Base-by-base conservation (phyloP, 2,888 invertebrate genomes). In the Romanomermis culicivorax region DNA sequence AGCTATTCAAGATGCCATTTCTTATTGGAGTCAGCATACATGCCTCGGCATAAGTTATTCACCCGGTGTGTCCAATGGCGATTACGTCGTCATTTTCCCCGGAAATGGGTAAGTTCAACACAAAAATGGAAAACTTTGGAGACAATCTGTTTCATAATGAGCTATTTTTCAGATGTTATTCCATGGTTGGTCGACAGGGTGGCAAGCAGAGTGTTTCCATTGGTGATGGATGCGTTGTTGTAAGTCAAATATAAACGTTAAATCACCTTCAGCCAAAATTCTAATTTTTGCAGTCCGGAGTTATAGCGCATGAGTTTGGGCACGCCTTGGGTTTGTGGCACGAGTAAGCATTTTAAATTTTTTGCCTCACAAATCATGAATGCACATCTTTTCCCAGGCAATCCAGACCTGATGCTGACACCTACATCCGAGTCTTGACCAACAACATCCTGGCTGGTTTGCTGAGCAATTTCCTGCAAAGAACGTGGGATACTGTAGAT, bases 181-280 rank as follows among this genome's bases (percentile, higher is more conserved):
- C 67, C 20, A 66, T 65, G 65, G 68, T 67, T 30, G 67, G 67
- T 2, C 53, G 62, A 7, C 61, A 61, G 52, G 67, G 67, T 14
- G 67, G 67, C 4, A 56, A 64, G n/a, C 67, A 67, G 57, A 65
- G 65, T 11, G 56, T 67, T 25, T 67, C 66, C 20, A 66, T 67
- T 42, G 67, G 67, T 17, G 36, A 36, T 36, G 47, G 47, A 23
- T 45, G 47, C 7, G 47, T 45, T 17, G 11, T 11, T 7, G 36
- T 36, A 17, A 36, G 36, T 36, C 7, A 36, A n/a, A n/a, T n/a
- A n/a, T n/a, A n/a, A n/a, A n/a, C n/a, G n/a, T n/a, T n/a, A n/a
- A n/a, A n/a, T n/a, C n/a, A n/a, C n/a, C n/a, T n/a, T n/a, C n/a
- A n/a, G n/a, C n/a, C n/a, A n/a, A n/a, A n/a, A n/a, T n/a, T n/a